These are phyloP conservation scores for Dryobotodes eremita DNA, from an alignment of 2,888 invertebrate genomes.

Conservation along the genomic window DNA sequence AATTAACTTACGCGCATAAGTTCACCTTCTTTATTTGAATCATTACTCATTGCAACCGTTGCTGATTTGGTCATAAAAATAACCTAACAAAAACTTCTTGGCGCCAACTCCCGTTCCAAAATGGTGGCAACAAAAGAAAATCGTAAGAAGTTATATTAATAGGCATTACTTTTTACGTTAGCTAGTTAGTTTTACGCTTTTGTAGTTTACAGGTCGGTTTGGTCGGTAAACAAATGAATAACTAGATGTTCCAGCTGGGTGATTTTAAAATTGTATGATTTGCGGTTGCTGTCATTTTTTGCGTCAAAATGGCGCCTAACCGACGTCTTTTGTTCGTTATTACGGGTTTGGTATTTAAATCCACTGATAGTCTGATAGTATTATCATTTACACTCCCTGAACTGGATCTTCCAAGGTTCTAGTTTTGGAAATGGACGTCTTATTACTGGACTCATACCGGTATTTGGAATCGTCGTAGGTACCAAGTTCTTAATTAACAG, in stretches of 20 bases:
- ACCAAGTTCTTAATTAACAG: too few relatives aligned
- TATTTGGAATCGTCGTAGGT: background rate
- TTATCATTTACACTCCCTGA: slow-evolving; percentile 7
- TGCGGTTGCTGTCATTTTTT: slow-evolving; percentile 66
- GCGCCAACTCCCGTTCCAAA: slow-evolving; percentile 79
- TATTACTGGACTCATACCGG: background rate
- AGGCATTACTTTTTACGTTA: slow-evolving; percentile 62
- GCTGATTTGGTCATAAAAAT: slow-evolving; percentile 83
- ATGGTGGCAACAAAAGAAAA: slow-evolving; percentile 70
- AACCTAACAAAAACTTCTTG: slow-evolving; percentile 78
- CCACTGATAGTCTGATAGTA: slow-evolving; percentile 34
- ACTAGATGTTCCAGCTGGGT: slow-evolving; percentile 55
- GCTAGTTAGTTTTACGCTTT: slow-evolving; percentile 42
- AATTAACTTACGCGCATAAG: slow-evolving; percentile 69
- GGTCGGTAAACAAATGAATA: slow-evolving; percentile 40
- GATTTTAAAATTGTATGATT: slow-evolving; percentile 73
- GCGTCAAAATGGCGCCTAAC: slow-evolving; percentile 66
- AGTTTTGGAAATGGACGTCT: background rate
- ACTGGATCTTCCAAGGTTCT: background rate
- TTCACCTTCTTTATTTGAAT: slow-evolving; percentile 75
- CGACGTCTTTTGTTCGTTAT: slow-evolving; percentile 56
- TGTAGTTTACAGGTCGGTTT: slow-evolving; percentile 26
- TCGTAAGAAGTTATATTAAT: slow-evolving; percentile 58
- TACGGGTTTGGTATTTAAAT: slow-evolving; percentile 38
- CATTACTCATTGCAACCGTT: slow-evolving; percentile 83